These are phyloP conservation scores for Aphelinus certus DNA, from an alignment of 1,140 invertebrate species.

Conservation along the genomic window DNA sequence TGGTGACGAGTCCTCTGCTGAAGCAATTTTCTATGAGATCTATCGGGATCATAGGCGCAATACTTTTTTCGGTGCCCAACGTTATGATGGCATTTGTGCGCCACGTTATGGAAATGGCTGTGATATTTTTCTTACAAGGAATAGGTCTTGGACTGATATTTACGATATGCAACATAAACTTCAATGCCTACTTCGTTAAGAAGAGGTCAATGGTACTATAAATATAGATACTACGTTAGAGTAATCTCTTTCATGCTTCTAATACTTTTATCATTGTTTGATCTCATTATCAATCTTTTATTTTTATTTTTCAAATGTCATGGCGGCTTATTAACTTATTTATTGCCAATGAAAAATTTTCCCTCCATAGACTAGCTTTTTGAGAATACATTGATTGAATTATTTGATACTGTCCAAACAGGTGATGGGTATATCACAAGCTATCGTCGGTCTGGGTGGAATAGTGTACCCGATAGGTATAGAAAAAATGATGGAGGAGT, in stretches of 20 bases:
- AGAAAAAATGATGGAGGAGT: slow-evolving; percentile 55
- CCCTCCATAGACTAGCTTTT: background rate
- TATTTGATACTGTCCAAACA: slow-evolving; percentile 34
- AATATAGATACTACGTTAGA: background rate
- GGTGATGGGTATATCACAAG: slow-evolving; percentile 61
- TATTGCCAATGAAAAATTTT: no score
- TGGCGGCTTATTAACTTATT: no score
- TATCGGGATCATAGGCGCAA: slow-evolving; percentile 53
- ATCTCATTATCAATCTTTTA: background rate
- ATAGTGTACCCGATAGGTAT: slow-evolving; percentile 59
- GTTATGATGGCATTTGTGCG: slow-evolving; percentile 52
- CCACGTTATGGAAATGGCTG: slow-evolving; percentile 55
- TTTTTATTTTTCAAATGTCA: background rate
- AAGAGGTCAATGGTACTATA: slow-evolving; percentile 55
- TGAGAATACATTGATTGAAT: background rate
- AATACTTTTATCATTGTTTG: no score
- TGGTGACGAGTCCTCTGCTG: slow-evolving; percentile 55
- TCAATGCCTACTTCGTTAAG: slow-evolving; percentile 63
- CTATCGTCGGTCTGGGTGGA: slow-evolving; percentile 56
- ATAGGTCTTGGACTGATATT: slow-evolving; percentile 59
- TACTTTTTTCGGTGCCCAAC: slow-evolving; percentile 56
- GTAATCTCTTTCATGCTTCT: no score
- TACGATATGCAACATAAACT: slow-evolving; percentile 61
- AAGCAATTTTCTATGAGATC: slow-evolving; percentile 57
- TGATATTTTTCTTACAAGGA: slow-evolving; percentile 57